A percentile compares a stretch with the other conserved stretches of the same genome.
Evolutionary conservation across 2,888 invertebrate species (phyloP).

Genomic region (Glaucopsyche alexis): DNA sequence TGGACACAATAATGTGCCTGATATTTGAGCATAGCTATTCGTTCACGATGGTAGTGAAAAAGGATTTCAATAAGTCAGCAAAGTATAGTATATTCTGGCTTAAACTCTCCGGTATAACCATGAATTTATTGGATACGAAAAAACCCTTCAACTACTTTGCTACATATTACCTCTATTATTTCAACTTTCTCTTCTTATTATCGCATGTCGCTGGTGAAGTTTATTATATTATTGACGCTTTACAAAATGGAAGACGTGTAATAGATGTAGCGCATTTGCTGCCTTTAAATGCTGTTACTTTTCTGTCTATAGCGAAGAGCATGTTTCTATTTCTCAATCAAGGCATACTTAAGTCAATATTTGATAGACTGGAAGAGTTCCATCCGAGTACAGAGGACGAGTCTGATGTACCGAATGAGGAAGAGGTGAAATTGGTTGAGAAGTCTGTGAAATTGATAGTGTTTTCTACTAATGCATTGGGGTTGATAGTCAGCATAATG

Average conservation of each 20-base stretch:
- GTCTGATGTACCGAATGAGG: not conserved
- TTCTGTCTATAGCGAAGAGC: not conserved
- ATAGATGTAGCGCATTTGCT: not conserved
- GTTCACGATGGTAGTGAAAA: not conserved
- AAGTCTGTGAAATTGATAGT: slow-evolving; percentile 48
- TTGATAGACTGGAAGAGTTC: slow-evolving; percentile 5
- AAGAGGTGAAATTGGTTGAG: slow-evolving; percentile 40
- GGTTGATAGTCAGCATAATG: slow-evolving; percentile 43
- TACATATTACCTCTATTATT: slow-evolving; percentile 8
- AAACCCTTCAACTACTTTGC: slow-evolving; percentile 9
- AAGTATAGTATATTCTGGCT: not conserved
- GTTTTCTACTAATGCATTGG: slow-evolving; percentile 44
- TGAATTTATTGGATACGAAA: not conserved
- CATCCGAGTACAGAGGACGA: slow-evolving; percentile 15
- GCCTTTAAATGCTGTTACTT: not conserved
- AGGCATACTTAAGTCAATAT: not conserved
- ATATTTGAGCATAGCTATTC: not conserved
- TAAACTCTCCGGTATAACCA: slow-evolving; percentile 8
- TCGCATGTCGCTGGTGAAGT: slow-evolving; percentile 1
- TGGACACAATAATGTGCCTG: not conserved
- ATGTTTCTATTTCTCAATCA: slow-evolving; percentile 14
- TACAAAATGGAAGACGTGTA: not conserved
- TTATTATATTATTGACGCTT: not conserved
- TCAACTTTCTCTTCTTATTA: slow-evolving; percentile 13
- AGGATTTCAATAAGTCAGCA: slow-evolving; percentile 4